Percentiles rank a stretch among this genome's conserved stretches.
Evolutionary conservation across 1,140 invertebrate species (phyloP).

Genomic region (Leptinotarsa defecta): DNA sequence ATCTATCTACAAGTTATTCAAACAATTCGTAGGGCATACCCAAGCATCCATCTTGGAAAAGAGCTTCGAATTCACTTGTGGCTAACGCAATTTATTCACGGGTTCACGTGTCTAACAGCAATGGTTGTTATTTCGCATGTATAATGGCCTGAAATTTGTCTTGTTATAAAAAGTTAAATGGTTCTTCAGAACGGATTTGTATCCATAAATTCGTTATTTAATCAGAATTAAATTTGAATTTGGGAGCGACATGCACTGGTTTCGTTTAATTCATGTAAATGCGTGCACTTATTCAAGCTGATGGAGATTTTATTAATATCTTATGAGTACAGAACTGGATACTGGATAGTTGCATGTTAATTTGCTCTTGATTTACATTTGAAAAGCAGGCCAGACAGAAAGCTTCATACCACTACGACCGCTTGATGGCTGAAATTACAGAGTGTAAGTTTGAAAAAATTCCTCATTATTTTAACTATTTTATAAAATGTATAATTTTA

Average conservation of each 20-base stretch:
- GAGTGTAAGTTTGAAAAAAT: too few species aligned
- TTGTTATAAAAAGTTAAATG: constrained; percentile 22
- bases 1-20: too few species aligned
- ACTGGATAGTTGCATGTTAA: constrained; percentile 15
- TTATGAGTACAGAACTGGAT: background rate
- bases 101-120: constrained; percentile 7
- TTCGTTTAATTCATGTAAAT: constrained; percentile 18
- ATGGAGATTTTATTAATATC: constrained; percentile 20
- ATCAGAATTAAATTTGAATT: constrained; percentile 23
- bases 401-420: too few species aligned
- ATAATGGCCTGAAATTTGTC: constrained; percentile 23
- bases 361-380: constrained; percentile 7
- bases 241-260: constrained; percentile 4
- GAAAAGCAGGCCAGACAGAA: too few species aligned
- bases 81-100: background rate
- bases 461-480: too few species aligned
- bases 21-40: too few species aligned
- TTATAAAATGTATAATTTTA: too few species aligned
- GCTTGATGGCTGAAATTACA: too few species aligned
- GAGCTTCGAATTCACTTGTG: constrained; percentile 4
- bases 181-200: constrained; percentile 12
- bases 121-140: constrained; percentile 15
- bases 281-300: background rate
- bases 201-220: constrained; percentile 4
- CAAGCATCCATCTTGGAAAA: too few species aligned